These are phyloP conservation scores for Thamnaconus septentrionalis DNA, from an alignment of 2,113 vertebrate genomes.

Conservation along the genomic window DNA sequence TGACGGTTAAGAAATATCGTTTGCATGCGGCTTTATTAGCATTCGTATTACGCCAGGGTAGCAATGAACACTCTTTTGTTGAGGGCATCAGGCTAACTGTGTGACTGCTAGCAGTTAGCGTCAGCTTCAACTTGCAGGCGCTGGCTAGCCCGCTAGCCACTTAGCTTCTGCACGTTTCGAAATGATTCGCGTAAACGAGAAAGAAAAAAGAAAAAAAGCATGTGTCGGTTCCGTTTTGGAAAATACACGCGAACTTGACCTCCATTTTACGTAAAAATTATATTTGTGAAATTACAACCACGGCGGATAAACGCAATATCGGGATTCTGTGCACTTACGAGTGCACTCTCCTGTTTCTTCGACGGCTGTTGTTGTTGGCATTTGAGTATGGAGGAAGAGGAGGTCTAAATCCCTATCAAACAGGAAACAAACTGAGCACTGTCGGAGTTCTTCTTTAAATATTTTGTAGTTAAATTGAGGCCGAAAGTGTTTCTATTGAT, in stretches of 20 bases:
- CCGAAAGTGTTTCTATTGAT: not conserved
- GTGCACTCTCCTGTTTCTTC: constrained; percentile 69
- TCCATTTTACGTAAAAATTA: not conserved
- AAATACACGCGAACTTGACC: not conserved
- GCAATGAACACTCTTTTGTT: constrained; percentile 60
- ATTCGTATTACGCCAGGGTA: not conserved
- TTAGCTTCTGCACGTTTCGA: constrained; percentile 67
- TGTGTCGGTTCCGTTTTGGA: constrained; percentile 12
- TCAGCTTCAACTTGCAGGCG: constrained; percentile 19
- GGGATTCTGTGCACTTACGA: constrained; percentile 71
- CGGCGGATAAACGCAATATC: constrained; percentile 14
- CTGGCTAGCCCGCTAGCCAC: constrained; percentile 62
- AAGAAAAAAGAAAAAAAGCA: not conserved
- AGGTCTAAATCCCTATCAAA: constrained; percentile 78
- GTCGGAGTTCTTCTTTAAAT: constrained; percentile 44
- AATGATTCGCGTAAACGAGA: constrained; percentile 20
- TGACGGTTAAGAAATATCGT: not conserved
- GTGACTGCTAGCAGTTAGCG: constrained; percentile 54
- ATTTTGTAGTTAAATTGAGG: not conserved
- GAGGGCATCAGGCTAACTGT: constrained; percentile 54
- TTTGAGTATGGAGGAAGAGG: constrained; percentile 80
- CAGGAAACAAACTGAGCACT: constrained; percentile 74
- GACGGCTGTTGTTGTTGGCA: constrained; percentile 81
- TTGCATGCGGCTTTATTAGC: not conserved
- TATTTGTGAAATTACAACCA: constrained; percentile 11